Conservation (phyloP, 2,113 vertebrate genomes). For the Megaceryle torquata region DNA sequence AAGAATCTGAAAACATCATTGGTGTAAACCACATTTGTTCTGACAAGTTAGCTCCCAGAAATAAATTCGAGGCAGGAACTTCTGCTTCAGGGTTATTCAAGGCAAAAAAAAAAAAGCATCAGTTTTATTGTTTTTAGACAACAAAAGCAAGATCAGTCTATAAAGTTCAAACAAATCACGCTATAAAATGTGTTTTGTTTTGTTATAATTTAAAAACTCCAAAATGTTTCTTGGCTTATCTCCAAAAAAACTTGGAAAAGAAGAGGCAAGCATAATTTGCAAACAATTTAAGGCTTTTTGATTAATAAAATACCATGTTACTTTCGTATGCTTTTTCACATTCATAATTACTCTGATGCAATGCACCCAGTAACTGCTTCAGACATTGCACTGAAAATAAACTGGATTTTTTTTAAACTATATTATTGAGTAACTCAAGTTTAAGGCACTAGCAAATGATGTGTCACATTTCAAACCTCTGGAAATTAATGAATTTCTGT, state of each 20-base stretch:
- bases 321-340: neutral
- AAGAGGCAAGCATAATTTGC: neutral
- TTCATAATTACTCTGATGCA: neutral
- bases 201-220: neutral
- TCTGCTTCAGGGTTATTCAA: neutral
- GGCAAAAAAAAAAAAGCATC: neutral
- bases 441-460: neutral
- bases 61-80: neutral
- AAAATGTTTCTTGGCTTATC: neutral
- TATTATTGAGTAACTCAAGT: neutral
- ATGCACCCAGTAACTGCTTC: neutral
- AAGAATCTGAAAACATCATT: neutral
- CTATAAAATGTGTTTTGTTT: neutral
- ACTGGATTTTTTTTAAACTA: neutral
- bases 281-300: neutral
- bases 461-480: neutral
- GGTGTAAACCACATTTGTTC: neutral
- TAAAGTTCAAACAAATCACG: neutral
- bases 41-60: neutral
- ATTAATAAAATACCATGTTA: neutral
- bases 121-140: neutral
- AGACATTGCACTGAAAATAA: neutral
- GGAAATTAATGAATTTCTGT: neutral
- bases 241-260: neutral
- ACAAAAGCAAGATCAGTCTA: neutral